Evolutionary conservation across 2,797 vertebrate species (phyloP), one percentile per base, ranked within the genome.

Genomic region (Harpagifer antarcticus): DNA sequence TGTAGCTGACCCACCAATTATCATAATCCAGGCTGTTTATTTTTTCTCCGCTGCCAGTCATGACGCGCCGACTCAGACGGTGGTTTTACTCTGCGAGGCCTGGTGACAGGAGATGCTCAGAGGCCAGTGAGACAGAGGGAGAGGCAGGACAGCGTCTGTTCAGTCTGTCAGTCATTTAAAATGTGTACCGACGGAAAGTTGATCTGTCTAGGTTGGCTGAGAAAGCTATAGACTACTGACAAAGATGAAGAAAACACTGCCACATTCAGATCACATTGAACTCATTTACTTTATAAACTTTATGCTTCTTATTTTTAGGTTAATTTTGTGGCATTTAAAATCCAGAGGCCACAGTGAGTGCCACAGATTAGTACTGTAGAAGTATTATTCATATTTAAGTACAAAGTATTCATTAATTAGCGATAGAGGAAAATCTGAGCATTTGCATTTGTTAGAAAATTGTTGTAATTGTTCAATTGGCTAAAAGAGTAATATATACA

Each of bases 11-110:
- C 93, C 92, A 92, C 92, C 95, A 96, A 96, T 96, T 96, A 97
- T 89, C 88, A 93, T 96, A 96, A 97, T 97, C 95, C 94, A 90
- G 82, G 75, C 78, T 96, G 94, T 96, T 96, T 96, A 94, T 96
- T 97, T 97, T 96, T 89, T 92, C 93, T 93, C 79, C 81, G 55
- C 86, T 81, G 83, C 86, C 87, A 86, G 79, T 90, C 93, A 91
- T 87, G 89, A 91, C 82, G 63, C 72, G 42, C 69, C 3, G 50
- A 72, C 83, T n/a, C 74, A 64, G 84, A 62, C 12, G 17, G 69
- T 15, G 80, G 92, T 95, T 92, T 76, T 81, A 79, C 74, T 17
- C 37, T 50, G 77, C 87, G 86, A 92, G 91, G 84, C 49, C 81
- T 10, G 61, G 31, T 72, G 74, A 80, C 89, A 75, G 93, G 88